Evolutionary conservation across 35 echinoderm and acorn worm species (phyloP), one percentile per base, ranked within the genome.

Genomic region (Diadema setosum): DNA sequence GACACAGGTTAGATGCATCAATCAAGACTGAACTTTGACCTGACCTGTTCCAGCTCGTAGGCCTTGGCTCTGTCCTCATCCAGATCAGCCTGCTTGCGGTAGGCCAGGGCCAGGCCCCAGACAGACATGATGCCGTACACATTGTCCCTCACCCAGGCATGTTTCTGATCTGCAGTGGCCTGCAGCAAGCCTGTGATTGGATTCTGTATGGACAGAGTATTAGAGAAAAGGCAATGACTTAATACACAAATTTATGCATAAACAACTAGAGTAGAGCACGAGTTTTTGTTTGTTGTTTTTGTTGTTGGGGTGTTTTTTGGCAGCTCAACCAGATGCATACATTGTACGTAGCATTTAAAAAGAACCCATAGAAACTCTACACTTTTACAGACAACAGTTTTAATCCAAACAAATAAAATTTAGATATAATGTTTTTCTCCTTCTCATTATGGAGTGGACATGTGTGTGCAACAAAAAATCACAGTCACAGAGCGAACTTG

Each of bases 121-220:
- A 98, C 96, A 8, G 88, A 85, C 75, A 98, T 94, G 75, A 98
- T 94, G 26, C 88, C 70, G 65, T 98, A 98, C 9, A 98, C 96
- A 75, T 98, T 98, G 43, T 98, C 96, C 11, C 96, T 74, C n/a
- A 98, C 96, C 96, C 96, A 98, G 39, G 96, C 96, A 98, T 98
- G 83, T 8, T 70, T 81, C 8, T 82, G 80, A 41, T 85, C 58
- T 36, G 57, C 81, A 46, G 92, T 98, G 1, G 96, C 89, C 44
- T 80, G 86, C 42, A 94, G 55, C 32, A 98, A 75, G 40, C 96
- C 96, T 45, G 96, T 91, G 15, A 94, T 86, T 36, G 96, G 89
- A 86, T 91, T 91, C 96, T 98, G 43, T 67, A 61, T 46, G 33
- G 12, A 83, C 39, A 73, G 8, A 7, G 27, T 17, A 42, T 44